Evolutionary conservation across 2,797 vertebrate genomes (phyloP), one percentile per base, ranked within the genome.

Genomic region (Lutjanus campechanus): DNA sequence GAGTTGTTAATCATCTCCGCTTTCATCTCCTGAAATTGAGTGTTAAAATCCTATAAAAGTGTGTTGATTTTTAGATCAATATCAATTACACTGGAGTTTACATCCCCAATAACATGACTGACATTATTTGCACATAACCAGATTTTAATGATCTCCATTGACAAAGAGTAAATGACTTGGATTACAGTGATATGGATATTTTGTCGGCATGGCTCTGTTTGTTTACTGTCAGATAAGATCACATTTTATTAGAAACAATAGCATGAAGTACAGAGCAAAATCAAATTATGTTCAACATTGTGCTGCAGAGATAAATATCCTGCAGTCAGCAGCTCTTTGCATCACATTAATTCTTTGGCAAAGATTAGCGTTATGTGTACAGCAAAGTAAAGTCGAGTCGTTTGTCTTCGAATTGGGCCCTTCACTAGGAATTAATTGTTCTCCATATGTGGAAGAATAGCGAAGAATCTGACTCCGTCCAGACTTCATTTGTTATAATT

Each of bases 401-500:
- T 94, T 92, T 85, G 89, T 93, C 90, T 93, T 93, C 44, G 19
- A 67, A 71, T 88, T 59, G 73, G 85, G 61, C 77, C 86, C 81
- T 91, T 93, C 83, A 88, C 79, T 58, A 67, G 54, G 80, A 91
- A 91, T 92, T 85, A 92, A 92, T 92, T 89, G 85, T 90, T 88
- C 64, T 85, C 67, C 61, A 59, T 85, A 86, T 86, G 73, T 67
- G 77, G 75, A 86, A 76, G 85, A 90, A 88, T 55, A 79, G 81
- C 71, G 80, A 61, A 44, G 70, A 85, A 70, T 86, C 69, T 58
- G 70, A 87, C 81, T 87, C 73, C 54, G 78, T 82, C 76, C 36
- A 12, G 83, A 89, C 84, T 89, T 85, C 79, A 91, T 94, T 94
- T 92, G 81, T 94, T 93, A 91, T 89, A 90, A 93, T 93, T 92